Conservation (phyloP, 1,140 invertebrate genomes). For the Maniola jurtina region DNA sequence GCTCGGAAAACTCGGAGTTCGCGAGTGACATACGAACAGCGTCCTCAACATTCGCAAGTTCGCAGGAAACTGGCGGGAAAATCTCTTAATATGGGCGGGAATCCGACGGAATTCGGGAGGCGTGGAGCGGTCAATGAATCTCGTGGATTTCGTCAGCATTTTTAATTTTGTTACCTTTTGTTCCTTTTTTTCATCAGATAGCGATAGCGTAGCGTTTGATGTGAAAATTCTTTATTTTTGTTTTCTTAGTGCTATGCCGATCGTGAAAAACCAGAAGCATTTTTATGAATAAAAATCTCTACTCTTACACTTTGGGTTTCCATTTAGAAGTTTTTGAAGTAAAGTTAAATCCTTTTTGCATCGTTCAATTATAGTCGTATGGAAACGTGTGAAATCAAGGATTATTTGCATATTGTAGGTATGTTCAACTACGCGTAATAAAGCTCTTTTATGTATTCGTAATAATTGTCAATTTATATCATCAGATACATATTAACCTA, state of each 20-base stretch:
- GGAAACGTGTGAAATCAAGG: too few species aligned
- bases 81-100: slow-evolving; percentile 40
- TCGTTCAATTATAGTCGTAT: too few species aligned
- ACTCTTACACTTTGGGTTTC: not conserved
- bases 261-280: not conserved
- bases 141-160: slow-evolving; percentile 18
- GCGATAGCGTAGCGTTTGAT: not conserved
- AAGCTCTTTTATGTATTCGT: too few species aligned
- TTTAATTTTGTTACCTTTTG: slow-evolving; percentile 23
- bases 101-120: slow-evolving; percentile 15
- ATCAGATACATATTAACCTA: too few species aligned
- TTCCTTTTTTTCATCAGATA: slow-evolving; percentile 5
- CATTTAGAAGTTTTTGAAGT: not conserved
- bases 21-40: slow-evolving; percentile 18
- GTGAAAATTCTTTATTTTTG: slow-evolving; percentile 1
- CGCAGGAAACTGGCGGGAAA: slow-evolving; percentile 67
- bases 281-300: not conserved
- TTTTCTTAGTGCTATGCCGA: not conserved
- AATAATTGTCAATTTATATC: too few species aligned
- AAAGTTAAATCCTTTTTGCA: not conserved
- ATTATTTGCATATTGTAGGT: too few species aligned
- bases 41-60: slow-evolving; percentile 52
- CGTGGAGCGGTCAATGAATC: slow-evolving; percentile 16
- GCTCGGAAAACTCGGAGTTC: slow-evolving; percentile 7
- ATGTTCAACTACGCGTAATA: too few species aligned